phyloP scores from a whole-genome alignment of 2,797 vertebrate species.

The Hippopotamyrus pictus region DNA sequence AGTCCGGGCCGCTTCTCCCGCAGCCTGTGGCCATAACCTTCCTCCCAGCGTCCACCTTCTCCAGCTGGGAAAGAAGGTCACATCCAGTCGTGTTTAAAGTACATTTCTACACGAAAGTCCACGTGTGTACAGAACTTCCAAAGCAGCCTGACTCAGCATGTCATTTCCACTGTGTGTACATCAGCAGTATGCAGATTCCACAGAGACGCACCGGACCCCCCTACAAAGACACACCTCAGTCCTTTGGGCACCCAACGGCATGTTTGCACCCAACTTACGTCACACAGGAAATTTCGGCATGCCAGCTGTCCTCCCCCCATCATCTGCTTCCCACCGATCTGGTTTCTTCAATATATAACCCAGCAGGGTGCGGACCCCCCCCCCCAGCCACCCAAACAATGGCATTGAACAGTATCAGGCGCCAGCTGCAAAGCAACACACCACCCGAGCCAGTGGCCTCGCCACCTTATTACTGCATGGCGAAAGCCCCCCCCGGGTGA shows the following conservation, averaged over 20 bases:
- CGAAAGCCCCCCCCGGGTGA: background rate
- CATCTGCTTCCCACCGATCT: background rate
- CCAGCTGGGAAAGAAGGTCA: background rate
- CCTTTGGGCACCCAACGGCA: background rate
- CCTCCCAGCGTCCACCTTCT: background rate
- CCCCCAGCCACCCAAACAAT: slow-evolving; percentile 34
- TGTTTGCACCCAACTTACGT: background rate
- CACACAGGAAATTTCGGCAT: background rate
- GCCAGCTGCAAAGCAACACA: slow-evolving; percentile 21
- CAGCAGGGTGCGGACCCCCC: background rate
- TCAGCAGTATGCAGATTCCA: background rate
- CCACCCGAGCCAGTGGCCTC: background rate
- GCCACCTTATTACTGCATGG: background rate
- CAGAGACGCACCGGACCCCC: background rate
- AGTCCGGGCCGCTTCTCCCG: background rate
- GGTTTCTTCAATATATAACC: slow-evolving; percentile 8
- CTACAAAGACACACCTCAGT: too few species aligned
- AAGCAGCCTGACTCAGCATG: background rate
- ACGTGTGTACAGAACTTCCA: background rate
- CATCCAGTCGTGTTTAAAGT: background rate
- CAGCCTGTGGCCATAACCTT: background rate
- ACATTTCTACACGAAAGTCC: background rate
- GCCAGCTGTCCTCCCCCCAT: background rate
- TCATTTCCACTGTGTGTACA: background rate
- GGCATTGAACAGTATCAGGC: slow-evolving; percentile 48